Evolutionary conservation across 2,797 vertebrate genomes (phyloP), one percentile per base, ranked within the genome.

Genomic region (Falco peregrinus): DNA sequence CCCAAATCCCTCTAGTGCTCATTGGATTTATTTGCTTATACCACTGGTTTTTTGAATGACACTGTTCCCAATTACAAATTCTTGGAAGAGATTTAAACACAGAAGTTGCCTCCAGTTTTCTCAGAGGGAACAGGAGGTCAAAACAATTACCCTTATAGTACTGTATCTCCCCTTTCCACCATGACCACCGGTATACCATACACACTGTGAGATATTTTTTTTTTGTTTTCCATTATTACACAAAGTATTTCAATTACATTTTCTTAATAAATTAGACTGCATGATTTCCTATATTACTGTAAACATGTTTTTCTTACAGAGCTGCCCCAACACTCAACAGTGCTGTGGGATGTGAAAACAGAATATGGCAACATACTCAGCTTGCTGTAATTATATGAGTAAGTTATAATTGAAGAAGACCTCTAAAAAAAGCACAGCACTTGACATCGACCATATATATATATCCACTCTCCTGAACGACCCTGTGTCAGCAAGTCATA

Each of bases 361-460:
- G 65, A 94, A 31, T 53, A 81, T 11, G 35, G 81, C 74, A 90
- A 87, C 45, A 41, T 22, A 90, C 4, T 68, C 63, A 67, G 37
- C 53, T 71, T 20, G 24, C 59, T 95, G 91, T 85, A 95, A 96
- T 95, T 92, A 89, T 20, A 69, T 73, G 86, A 92, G 61, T 69
- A 93, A 82, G 59, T 88, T 85, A 89, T 61, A 90, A 95, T 17
- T 59, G 82, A 92, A 96, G 91, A 90, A 51, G 74, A 85, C 67
- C 37, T 78, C 88, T 94, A 93, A 90, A 95, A 94, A 96, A 97
- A 96, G 89, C 63, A 86, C 41, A 79, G n/a, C 95, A 96, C 57
- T 93, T 95, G 94, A 95, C 92, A 92, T 82, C 0, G 10, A 59
- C 76, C 92, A 89, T 83, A 26, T 95, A 95, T 93, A 96, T 94